Conservation (phyloP, 2,113 vertebrate species). For the Cavia porcellus region DNA sequence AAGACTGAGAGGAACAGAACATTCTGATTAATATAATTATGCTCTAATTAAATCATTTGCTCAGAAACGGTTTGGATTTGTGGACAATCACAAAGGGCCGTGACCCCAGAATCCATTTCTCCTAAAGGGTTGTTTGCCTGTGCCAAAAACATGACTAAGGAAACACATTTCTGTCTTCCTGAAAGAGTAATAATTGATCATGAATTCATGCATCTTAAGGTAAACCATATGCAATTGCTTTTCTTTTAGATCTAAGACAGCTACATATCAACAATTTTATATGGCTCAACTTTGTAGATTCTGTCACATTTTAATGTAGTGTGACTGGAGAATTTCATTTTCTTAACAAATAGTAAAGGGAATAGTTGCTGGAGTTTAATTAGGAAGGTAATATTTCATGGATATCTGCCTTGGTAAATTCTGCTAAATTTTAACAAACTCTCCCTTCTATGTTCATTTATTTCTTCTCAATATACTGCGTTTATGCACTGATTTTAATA, state of each 20-base stretch:
- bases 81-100: slow-evolving; percentile 64
- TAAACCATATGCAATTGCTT: neutral
- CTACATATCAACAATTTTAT: neutral
- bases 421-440: neutral
- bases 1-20: slow-evolving; percentile 75
- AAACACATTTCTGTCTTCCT: slow-evolving; percentile 53
- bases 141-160: slow-evolving; percentile 54
- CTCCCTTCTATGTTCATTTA: neutral
- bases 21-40: slow-evolving; percentile 77
- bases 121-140: slow-evolving; percentile 29
- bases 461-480: neutral
- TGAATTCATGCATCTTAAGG: neutral
- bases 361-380: neutral
- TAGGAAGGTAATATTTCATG: slow-evolving; percentile 36
- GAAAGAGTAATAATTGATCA: neutral
- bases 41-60: slow-evolving; percentile 71
- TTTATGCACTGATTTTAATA: slow-evolving; percentile 14
- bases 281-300: slow-evolving; percentile 40
- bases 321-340: slow-evolving; percentile 46
- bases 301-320: slow-evolving; percentile 38
- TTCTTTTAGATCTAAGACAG: neutral
- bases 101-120: slow-evolving; percentile 61
- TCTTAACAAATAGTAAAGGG: slow-evolving; percentile 27
- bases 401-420: neutral
- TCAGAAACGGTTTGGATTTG: slow-evolving; percentile 72